Evolutionary conservation across 2,888 invertebrate species (phyloP).

Genomic region (Baccha elongata): DNA sequence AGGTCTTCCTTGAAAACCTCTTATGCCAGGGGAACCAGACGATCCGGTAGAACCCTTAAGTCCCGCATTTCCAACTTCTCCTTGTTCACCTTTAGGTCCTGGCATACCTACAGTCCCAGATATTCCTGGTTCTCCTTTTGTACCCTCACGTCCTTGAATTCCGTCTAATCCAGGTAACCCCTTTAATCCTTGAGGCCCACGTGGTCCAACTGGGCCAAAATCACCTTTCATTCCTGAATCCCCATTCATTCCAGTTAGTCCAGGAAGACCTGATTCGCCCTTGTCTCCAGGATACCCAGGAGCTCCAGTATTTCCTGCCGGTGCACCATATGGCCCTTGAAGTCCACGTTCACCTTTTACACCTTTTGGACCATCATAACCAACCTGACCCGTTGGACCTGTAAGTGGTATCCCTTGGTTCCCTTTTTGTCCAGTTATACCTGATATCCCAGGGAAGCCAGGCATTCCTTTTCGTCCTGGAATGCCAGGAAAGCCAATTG

Average conservation of each 20-base stretch:
- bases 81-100: slow-evolving; percentile 85
- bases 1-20: slow-evolving; percentile 85
- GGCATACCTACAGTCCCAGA: slow-evolving; percentile 83
- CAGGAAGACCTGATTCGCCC: slow-evolving; percentile 87
- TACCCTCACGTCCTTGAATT: slow-evolving; percentile 84
- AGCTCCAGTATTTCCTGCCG: slow-evolving; percentile 85
- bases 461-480: slow-evolving; percentile 86
- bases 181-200: slow-evolving; percentile 83
- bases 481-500: slow-evolving; percentile 84
- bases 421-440: slow-evolving; percentile 88
- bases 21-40: slow-evolving; percentile 85
- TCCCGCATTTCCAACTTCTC: slow-evolving; percentile 87
- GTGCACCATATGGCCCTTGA: slow-evolving; percentile 1
- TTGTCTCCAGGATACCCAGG: slow-evolving; percentile 89
- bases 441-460: slow-evolving; percentile 86
- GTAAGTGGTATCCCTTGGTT: slow-evolving; percentile 85
- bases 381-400: slow-evolving; percentile 86
- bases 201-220: slow-evolving; percentile 83
- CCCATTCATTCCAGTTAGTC: slow-evolving; percentile 81
- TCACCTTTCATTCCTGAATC: slow-evolving; percentile 84
- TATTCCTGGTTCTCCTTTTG: slow-evolving; percentile 84
- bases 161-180: slow-evolving; percentile 87
- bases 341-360: slow-evolving; percentile 81
- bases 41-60: slow-evolving; percentile 87
- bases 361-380: slow-evolving; percentile 83